Evolutionary conservation across 1,140 invertebrate species (phyloP).

Genomic region (Drosophila ironensis): DNA sequence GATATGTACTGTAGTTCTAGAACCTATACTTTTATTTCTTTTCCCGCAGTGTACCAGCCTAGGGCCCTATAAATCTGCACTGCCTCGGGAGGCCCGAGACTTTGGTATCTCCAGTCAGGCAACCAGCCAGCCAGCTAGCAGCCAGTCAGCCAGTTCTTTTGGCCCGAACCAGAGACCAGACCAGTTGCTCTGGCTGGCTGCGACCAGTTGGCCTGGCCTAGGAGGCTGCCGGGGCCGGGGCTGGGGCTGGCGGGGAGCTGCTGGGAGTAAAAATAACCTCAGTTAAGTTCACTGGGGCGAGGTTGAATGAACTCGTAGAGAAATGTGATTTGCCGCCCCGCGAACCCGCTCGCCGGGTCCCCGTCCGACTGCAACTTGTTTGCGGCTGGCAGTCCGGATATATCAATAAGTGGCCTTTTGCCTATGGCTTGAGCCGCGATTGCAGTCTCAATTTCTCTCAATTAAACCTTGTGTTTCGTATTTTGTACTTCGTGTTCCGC

Average conservation of each 20-base stretch:
- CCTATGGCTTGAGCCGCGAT: conserved; percentile 39
- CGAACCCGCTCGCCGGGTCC: neutral
- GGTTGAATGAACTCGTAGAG: conserved; percentile 80
- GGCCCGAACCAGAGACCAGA: conserved; percentile 39
- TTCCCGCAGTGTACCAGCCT: conserved; percentile 18
- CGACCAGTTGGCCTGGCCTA: conserved; percentile 50
- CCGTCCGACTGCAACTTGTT: conserved; percentile 48
- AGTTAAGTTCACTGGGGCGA: conserved; percentile 82
- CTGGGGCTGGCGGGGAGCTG: conserved; percentile 11
- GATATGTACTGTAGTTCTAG: too few relatives aligned
- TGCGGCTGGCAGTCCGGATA: conserved; percentile 59
- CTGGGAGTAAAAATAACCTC: conserved; percentile 81
- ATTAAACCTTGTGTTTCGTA: conserved; percentile 57
- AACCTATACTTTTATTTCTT: neutral
- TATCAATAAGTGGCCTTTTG: conserved; percentile 74
- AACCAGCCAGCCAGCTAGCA: conserved; percentile 10
- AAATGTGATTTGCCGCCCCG: conserved; percentile 37
- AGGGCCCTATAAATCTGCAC: conserved; percentile 60
- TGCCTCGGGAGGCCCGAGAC: conserved; percentile 26
- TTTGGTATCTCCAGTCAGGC: conserved; percentile 36
- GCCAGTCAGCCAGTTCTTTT: conserved; percentile 22
- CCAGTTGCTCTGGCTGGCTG: conserved; percentile 59
- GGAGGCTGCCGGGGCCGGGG: neutral
- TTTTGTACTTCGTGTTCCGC: conserved; percentile 7
- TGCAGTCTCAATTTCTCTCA: conserved; percentile 72